A percentile compares a stretch with the other conserved stretches of the same genome.
These are phyloP conservation scores for Aporrectodea caliginosa DNA, from an alignment of 1,140 invertebrate genomes.

Conservation along the genomic window DNA sequence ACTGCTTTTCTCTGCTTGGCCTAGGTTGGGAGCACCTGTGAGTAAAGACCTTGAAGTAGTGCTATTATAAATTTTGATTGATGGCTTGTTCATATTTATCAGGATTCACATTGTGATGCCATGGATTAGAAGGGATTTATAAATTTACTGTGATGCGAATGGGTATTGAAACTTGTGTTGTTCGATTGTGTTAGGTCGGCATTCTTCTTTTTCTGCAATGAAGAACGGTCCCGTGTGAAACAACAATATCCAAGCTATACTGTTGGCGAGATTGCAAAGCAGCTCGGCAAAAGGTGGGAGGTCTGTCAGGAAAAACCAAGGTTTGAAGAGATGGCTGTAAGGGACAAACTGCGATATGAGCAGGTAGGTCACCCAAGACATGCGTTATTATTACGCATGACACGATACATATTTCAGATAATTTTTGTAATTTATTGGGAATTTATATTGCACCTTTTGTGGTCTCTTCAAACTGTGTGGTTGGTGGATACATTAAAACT, in stretches of 20 bases:
- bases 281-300: slow-evolving; percentile 92
- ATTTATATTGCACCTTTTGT: too few species aligned
- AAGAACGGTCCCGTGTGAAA: slow-evolving; percentile 91
- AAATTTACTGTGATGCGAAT: not conserved
- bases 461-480: too few species aligned
- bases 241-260: slow-evolving; percentile 85
- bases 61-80: too few species aligned
- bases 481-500: not conserved
- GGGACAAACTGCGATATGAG: slow-evolving; percentile 93
- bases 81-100: too few species aligned
- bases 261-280: slow-evolving; percentile 96
- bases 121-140: not conserved
- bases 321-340: slow-evolving; percentile 86
- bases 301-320: slow-evolving; percentile 78
- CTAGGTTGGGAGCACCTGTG: too few species aligned
- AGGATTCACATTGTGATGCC: slow-evolving; percentile 6
- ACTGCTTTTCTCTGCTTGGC: too few species aligned
- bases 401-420: too few species aligned
- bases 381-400: too few species aligned
- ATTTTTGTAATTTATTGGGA: too few species aligned
- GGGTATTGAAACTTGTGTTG: not conserved
- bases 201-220: slow-evolving; percentile 99
- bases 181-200: slow-evolving; percentile 72
- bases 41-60: too few species aligned
- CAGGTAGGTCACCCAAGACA: slow-evolving; percentile 54